Conservation (phyloP, 2,113 vertebrate species). For the Rhinolophus ferrumequinum region DNA sequence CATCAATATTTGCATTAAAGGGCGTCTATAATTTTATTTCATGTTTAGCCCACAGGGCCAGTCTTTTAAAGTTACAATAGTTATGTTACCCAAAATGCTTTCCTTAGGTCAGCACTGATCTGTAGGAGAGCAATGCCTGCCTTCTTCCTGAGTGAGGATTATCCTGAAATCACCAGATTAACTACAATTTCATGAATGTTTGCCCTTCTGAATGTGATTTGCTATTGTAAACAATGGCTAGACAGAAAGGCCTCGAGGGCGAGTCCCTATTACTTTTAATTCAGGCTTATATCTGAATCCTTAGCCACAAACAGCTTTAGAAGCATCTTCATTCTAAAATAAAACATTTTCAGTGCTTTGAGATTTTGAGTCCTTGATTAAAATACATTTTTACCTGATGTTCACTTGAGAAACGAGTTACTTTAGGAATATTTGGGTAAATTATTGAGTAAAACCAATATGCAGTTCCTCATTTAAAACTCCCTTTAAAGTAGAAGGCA, state of each 20-base stretch:
- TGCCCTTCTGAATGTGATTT: neutral
- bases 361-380: slow-evolving; percentile 12
- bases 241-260: neutral
- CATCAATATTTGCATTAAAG: neutral
- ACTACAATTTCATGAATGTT: neutral
- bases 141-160: neutral
- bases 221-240: neutral
- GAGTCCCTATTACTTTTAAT: slow-evolving; percentile 36
- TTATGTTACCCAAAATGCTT: neutral
- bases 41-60: neutral
- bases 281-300: neutral
- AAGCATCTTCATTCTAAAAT: neutral
- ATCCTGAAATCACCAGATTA: slow-evolving; percentile 13
- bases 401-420: neutral
- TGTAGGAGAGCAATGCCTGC: neutral
- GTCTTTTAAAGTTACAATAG: neutral
- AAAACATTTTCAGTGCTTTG: slow-evolving; percentile 22
- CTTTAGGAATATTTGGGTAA: neutral
- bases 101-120: neutral
- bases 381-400: slow-evolving; percentile 7
- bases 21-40: neutral
- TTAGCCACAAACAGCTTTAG: neutral
- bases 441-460: neutral
- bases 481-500: neutral
- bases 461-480: neutral